Evolutionary conservation across 2,888 invertebrate genomes (phyloP), one percentile per base, ranked within the genome.

Genomic region (Archaeoteleia sp.): DNA sequence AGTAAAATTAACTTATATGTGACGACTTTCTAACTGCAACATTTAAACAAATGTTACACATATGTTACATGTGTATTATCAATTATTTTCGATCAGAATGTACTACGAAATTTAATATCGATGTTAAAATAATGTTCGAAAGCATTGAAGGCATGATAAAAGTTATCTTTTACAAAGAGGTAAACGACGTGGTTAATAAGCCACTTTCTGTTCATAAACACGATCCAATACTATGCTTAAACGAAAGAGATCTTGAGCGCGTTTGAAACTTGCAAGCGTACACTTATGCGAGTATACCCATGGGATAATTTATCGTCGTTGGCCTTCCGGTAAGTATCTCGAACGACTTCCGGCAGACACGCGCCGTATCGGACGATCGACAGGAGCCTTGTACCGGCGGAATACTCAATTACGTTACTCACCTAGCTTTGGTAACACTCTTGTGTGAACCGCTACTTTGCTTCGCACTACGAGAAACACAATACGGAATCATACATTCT

Each of bases 321-420:
- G 66, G 74, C 73, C 78, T 82, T 79, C 78, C 80, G 78, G 80
- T 79, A 77, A 78, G 77, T 80, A 82, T 80, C 79, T 77, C 67
- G 74, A 72, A 73, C 75, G 78, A 82, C 82, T 82, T 82, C 82
- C 82, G 82, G 82, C 77, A 78, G 76, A 75, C 73, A 67, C 67
- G 49, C 57, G 62, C 61, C 71, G 73, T 82, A 82, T 82, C 82
- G 76, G 74, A 72, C 78, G 80, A 82, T 82, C 82, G 82, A 81
- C 82, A 80, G 78, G 79, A 73, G 71, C 74, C 78, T 80, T 67
- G 76, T 78, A 75, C 75, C 79, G 75, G 71, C 72, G 74, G 80
- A 82, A 82, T 82, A 81, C 82, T 82, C 81, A 82, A 82, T 82
- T 82, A 81, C 70, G 72, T 53, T 51, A 42, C 58, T 55, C 67